phyloP scores from a whole-genome alignment of 64 coral and sea anemone species.

The Dendronephthya gigantea region DNA sequence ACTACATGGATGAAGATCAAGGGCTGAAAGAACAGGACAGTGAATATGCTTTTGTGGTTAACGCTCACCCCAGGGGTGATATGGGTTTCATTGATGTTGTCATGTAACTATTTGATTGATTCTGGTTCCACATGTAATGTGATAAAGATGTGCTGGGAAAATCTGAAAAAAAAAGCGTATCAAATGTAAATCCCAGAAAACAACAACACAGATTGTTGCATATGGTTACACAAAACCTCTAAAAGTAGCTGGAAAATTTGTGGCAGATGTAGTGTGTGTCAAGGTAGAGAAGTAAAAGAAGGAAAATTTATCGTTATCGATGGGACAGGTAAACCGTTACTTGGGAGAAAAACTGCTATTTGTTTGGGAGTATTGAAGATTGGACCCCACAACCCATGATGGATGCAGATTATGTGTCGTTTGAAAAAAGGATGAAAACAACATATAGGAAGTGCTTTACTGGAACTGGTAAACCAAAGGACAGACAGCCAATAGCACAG shows the following conservation, averaged over 20 bases:
- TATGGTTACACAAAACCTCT: neutral
- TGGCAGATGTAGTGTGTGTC: neutral
- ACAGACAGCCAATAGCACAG: neutral
- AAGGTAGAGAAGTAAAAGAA: neutral
- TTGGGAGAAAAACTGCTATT: neutral
- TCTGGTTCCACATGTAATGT: constrained; percentile 9
- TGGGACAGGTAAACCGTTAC: neutral
- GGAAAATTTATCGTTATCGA: neutral
- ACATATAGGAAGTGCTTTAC: neutral
- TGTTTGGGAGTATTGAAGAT: neutral
- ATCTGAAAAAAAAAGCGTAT: neutral
- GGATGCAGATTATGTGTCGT: neutral
- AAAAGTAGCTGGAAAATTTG: neutral
- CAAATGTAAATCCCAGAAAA: neutral
- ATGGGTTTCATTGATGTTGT: neutral
- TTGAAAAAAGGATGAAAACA: neutral
- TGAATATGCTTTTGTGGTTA: neutral
- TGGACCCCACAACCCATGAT: neutral
- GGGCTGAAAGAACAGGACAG: neutral
- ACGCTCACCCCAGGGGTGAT: neutral
- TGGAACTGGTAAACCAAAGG: neutral
- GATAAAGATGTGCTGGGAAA: neutral
- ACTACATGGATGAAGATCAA: neutral
- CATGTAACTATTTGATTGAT: neutral
- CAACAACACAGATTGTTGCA: neutral